Evolutionary conservation across 2,113 vertebrate genomes (phyloP).

Genomic region (Urocolius indicus): DNA sequence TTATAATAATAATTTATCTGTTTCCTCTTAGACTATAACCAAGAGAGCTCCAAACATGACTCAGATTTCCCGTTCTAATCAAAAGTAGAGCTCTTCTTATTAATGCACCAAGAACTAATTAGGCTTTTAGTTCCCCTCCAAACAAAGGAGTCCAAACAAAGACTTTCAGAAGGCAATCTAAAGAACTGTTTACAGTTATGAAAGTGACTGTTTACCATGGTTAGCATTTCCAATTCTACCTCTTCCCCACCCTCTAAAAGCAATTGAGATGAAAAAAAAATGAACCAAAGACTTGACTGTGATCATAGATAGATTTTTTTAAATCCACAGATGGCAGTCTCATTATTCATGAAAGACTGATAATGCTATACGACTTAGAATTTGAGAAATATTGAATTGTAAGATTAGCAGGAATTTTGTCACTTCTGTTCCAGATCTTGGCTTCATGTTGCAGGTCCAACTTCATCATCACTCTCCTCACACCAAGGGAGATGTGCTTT

Average conservation of each 20-base stretch:
- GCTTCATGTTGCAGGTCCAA: not conserved
- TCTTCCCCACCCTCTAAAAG: not conserved
- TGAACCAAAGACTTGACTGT: accelerated
- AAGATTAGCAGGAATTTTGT: not conserved
- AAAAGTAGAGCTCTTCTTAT: not conserved
- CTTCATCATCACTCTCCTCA: not conserved
- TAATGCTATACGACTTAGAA: not conserved
- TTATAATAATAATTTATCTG: not conserved
- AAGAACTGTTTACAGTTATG: not conserved
- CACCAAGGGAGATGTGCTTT: not conserved
- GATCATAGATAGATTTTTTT: not conserved
- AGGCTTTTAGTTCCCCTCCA: not conserved
- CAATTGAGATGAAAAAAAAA: not conserved
- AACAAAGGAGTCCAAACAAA: not conserved
- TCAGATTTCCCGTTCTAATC: not conserved
- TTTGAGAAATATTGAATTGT: not conserved
- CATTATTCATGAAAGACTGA: not conserved
- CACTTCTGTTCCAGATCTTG: not conserved
- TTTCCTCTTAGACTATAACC: not conserved
- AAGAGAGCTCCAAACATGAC: not conserved
- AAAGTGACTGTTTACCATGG: not conserved
- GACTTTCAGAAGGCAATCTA: not conserved
- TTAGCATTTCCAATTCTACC: not conserved
- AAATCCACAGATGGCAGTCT: not conserved
- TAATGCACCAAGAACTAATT: not conserved